phyloP scores from a whole-genome alignment of 2,888 invertebrate genomes.

The Holacanthella duospinosa region DNA sequence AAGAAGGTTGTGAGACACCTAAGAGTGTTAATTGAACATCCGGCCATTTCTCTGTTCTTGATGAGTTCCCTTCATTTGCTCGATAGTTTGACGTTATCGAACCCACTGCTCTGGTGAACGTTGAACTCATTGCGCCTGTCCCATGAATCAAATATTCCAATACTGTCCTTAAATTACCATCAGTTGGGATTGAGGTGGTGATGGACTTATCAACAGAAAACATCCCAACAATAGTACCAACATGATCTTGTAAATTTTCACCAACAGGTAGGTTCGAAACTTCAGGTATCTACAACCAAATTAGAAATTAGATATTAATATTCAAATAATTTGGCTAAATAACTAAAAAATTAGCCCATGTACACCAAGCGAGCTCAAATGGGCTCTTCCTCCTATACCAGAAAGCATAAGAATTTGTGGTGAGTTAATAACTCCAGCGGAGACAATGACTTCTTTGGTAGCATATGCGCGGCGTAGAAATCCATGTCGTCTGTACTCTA shows the following conservation, averaged over 20 bases:
- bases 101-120: background rate
- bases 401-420: constrained; percentile 9
- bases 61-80: background rate
- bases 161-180: background rate
- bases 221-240: constrained; percentile 8
- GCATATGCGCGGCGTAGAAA: background rate
- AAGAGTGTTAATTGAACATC: constrained; percentile 2
- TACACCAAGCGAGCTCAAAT: background rate
- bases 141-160: constrained; percentile 1
- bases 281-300: constrained; percentile 22
- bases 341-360: background rate
- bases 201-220: background rate
- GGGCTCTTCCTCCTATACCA: background rate
- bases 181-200: background rate
- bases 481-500: constrained; percentile 7
- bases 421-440: constrained; percentile 3
- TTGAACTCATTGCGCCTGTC: background rate
- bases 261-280: constrained; percentile 31
- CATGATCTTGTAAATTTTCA: constrained; percentile 27
- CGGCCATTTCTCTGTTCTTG: background rate
- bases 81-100: background rate
- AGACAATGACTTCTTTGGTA: constrained; percentile 3
- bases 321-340: background rate
- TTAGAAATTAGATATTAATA: background rate
- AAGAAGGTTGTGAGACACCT: background rate